Evolutionary conservation across 2,113 vertebrate species (phyloP).

Genomic region (Lophius piscatorius): DNA sequence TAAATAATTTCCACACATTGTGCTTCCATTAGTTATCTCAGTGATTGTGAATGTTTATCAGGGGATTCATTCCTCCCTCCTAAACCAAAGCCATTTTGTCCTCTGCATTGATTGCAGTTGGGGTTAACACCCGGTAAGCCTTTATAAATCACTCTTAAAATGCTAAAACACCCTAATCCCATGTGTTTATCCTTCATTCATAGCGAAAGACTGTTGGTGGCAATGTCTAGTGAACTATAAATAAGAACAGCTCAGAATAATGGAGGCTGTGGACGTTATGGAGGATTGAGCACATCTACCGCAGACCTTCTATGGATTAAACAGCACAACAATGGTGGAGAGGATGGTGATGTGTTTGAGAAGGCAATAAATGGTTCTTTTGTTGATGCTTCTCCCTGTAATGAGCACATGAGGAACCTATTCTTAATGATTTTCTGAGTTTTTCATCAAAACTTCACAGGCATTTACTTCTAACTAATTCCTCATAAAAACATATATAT

Average conservation of each 20-base stretch:
- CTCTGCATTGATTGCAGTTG: conserved; percentile 29
- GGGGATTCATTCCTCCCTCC: conserved; percentile 20
- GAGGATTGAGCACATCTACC: conserved; percentile 54
- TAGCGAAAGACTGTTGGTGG: conserved; percentile 42
- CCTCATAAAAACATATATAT: too few species aligned
- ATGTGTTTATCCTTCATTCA: conserved; percentile 44
- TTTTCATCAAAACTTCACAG: conserved; percentile 4
- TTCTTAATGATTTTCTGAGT: neutral
- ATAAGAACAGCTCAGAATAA: conserved; percentile 48
- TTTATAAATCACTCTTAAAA: conserved; percentile 30
- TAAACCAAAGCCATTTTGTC: conserved; percentile 31
- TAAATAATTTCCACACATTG: conserved; percentile 14
- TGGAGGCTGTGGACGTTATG: conserved; percentile 60
- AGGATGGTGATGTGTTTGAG: conserved; percentile 18
- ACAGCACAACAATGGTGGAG: conserved; percentile 26
- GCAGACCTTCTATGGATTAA: conserved; percentile 49
- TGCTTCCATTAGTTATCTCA: conserved; percentile 12
- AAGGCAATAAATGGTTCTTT: conserved; percentile 22
- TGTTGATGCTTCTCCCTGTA: neutral
- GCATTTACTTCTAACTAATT: neutral
- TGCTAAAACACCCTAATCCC: conserved; percentile 50
- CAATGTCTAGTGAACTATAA: conserved; percentile 53
- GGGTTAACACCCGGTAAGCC: conserved; percentile 11
- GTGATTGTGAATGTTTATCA: conserved; percentile 15
- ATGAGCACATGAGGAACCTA: neutral